Percentiles rank a stretch among this genome's conserved stretches.
Evolutionary conservation across 2,113 vertebrate genomes (phyloP).

Genomic region (cattle (Bos taurus)): ARS-UCD2.0 NC_037330.1:106199001-106199500

Average conservation of each 20-base stretch:
- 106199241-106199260: background rate
- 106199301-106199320: background rate
- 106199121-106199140: background rate
- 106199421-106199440: background rate
- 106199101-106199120: background rate
- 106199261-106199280: background rate
- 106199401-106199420: background rate
- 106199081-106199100: background rate
- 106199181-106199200: background rate
- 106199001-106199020: background rate
- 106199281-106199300: background rate
- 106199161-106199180: background rate
- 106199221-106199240: background rate
- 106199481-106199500: conserved; percentile 10
- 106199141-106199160: background rate
- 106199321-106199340: background rate
- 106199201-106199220: background rate
- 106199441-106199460: background rate
- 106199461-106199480: background rate
- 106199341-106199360: background rate
- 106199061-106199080: background rate
- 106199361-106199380: background rate
- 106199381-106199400: background rate
- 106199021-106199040: background rate
- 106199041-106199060: background rate